These are phyloP conservation scores for Gallinago stenura DNA, from an alignment of 2,797 vertebrate species.

Conservation along the genomic window DNA sequence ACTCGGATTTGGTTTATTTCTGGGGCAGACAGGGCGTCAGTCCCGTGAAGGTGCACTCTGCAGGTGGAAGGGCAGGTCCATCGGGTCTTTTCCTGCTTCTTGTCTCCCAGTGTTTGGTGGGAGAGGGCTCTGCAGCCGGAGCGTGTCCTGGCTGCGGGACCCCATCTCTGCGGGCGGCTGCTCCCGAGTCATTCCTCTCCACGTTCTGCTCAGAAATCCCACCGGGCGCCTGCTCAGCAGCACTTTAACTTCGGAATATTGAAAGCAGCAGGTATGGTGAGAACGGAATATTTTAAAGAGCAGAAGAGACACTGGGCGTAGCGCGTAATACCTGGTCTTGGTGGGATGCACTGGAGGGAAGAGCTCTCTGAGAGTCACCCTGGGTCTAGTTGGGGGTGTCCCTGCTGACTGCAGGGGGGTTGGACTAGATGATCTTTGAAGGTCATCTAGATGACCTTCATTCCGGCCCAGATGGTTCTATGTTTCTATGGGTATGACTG, in stretches of 20 bases:
- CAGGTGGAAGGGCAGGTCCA: neutral
- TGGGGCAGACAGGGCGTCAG: neutral
- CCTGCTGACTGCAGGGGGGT: too few relatives aligned
- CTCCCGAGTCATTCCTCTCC: conserved; percentile 24
- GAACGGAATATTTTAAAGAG: conserved; percentile 58
- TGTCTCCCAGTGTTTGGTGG: neutral
- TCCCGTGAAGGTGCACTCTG: neutral
- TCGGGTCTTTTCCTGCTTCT: neutral
- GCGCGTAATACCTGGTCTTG: neutral
- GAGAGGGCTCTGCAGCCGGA: neutral
- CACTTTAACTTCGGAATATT: conserved; percentile 68
- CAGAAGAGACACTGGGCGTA: neutral
- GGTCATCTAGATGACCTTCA: too few relatives aligned
- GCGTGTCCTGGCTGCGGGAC: neutral
- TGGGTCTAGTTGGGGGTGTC: too few relatives aligned
- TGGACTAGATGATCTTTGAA: too few relatives aligned
- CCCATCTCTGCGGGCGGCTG: neutral
- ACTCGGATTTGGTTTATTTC: neutral
- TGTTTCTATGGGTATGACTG: neutral
- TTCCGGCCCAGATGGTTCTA: too few relatives aligned
- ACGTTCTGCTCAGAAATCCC: conserved; percentile 59
- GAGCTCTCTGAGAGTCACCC: neutral
- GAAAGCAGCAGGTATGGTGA: conserved; percentile 67
- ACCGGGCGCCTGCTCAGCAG: conserved; percentile 51
- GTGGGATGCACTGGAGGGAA: neutral